Evolutionary conservation across 2,888 invertebrate species (phyloP).

Genomic region (Apamea epomidion): DNA sequence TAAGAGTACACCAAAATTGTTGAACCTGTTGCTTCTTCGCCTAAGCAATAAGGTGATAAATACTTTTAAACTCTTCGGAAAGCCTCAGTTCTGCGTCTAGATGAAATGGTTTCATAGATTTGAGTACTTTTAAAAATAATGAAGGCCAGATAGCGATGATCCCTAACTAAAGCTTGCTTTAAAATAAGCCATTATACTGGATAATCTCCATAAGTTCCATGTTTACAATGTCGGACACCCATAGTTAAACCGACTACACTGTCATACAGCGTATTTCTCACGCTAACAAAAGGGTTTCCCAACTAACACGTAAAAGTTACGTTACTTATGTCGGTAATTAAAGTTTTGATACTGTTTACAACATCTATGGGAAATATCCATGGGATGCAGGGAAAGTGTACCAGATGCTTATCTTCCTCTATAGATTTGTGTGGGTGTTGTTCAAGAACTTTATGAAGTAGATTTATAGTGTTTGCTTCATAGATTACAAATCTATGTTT

Average conservation of each 20-base stretch:
- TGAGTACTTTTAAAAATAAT: neutral
- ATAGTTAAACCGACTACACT: neutral
- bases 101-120: neutral
- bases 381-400: conserved; percentile 49
- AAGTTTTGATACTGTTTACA: conserved; percentile 55
- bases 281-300: conserved; percentile 49
- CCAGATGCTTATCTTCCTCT: conserved; percentile 49
- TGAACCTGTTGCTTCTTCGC: neutral
- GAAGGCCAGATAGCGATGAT: neutral
- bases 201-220: neutral
- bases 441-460: conserved; percentile 17
- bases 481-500: neutral
- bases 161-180: neutral
- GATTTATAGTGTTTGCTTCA: conserved; percentile 31
- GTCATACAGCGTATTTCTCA: conserved; percentile 36
- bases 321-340: conserved; percentile 46
- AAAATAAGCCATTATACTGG: neutral
- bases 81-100: neutral
- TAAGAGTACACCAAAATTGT: neutral
- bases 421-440: neutral
- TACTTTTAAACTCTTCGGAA: neutral
- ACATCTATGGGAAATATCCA: conserved; percentile 60
- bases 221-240: neutral
- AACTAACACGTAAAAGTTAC: conserved; percentile 39
- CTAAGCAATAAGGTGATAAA: neutral